Evolutionary conservation across 1,140 invertebrate species (phyloP).

Genomic region (Ylistrum balloti): DNA sequence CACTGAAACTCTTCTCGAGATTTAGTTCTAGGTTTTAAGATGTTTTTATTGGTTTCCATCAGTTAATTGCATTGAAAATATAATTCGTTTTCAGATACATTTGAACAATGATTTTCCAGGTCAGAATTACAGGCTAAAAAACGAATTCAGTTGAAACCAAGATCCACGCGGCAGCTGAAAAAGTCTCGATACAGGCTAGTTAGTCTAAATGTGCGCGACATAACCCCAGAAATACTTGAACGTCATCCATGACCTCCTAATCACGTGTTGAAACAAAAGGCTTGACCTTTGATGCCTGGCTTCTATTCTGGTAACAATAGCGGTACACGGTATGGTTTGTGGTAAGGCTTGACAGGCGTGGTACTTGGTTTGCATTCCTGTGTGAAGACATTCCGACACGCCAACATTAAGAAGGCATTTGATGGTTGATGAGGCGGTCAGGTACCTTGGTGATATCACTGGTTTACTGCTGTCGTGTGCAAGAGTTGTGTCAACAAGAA

Average conservation of each 20-base stretch:
- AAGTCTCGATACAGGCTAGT: no score
- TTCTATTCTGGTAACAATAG: neutral
- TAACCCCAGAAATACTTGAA: neutral
- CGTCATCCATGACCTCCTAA: slow-evolving; percentile 20
- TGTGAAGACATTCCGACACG: neutral
- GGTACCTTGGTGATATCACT: neutral
- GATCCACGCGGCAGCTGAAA: no score
- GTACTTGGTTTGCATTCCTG: neutral
- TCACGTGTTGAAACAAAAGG: neutral
- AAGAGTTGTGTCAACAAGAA: neutral
- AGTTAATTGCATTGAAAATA: no score
- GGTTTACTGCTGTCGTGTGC: no score
- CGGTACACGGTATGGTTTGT: neutral
- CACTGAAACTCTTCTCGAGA: no score
- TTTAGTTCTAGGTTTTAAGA: no score
- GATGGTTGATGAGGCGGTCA: neutral
- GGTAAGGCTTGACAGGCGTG: neutral
- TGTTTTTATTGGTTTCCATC: no score
- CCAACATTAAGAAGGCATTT: neutral
- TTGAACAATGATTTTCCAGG: no score
- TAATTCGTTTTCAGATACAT: no score
- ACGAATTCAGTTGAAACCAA: no score
- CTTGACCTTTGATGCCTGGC: neutral
- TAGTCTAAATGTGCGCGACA: neutral
- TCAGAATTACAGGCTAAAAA: no score